Base-by-base conservation (phyloP, 2,888 invertebrate genomes). In the Monoplex corrugatus region DNA sequence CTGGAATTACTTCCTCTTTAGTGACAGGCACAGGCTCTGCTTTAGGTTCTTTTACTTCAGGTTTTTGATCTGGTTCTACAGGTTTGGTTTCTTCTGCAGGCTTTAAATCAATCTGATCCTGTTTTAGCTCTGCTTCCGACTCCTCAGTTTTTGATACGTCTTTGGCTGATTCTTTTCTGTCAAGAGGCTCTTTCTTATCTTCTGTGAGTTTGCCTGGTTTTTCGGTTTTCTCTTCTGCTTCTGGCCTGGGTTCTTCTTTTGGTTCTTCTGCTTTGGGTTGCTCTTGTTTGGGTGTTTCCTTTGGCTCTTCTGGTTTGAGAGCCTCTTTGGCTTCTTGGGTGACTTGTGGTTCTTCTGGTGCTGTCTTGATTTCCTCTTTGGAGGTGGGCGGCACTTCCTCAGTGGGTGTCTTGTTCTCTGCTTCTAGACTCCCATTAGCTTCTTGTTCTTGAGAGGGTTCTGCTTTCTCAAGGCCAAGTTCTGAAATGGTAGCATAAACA, bases 81-180 rank as follows among this genome's bases (percentile, higher is more conserved):
- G 57, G 63, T 68, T 32, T 44, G 82, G 82, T 88, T 83, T 86
- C 86, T 82, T 28, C 45, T 16, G 1, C 75, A 85, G 10, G 50
- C 68, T 82, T 68, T 28, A 50, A 44, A 38, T 28, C 35, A 35
- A 28, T 83, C 83, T 72, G 44, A 28, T 90, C 90, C 10, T 80
- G 75, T 23, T 38, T 89, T 5, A 89, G 87, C 32, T 80, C 91
- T 63, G 90, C 44, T 23, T 87, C 89, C 19, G 80, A 75, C 13
- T 68, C 28, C 63, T 84, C 87, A 6, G 43, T 80, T 38, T 68
- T 82, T 8, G 89, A 72, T 88, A 84, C 78, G 32, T 88, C 88
- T 85, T 89, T 78, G 19, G 87, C 57, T 35, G 90, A 68, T 45
- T 91, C 89, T 45, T 89, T 84, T 44, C 87, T 89, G 8, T n/a